Base-by-base conservation (phyloP, 2,888 invertebrate species). In the Salticus scenicus region DNA sequence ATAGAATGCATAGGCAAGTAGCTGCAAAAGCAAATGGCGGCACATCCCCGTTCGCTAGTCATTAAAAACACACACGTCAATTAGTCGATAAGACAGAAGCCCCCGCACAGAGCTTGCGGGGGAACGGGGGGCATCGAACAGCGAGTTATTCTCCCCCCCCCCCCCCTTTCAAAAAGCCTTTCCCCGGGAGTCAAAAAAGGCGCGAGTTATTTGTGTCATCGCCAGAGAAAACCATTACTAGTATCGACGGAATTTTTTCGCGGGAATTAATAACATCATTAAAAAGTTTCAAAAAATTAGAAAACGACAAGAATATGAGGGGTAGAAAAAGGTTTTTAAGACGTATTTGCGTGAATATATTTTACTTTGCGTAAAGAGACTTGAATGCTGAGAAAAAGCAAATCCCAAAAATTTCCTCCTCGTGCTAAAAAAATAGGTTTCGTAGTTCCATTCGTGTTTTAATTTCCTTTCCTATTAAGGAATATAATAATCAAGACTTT, bases 31-130 rank as follows among this genome's bases (percentile, higher is more conserved):
- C 75, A 76, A 85, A 84, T 73, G 84, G 74, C 84, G 70, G 78
- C 28, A 75, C 79, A 74, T 73, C 83, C 75, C 83, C 83, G 77
- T 69, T 75, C 70, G 47, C 71, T 47, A 79, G 85, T 85, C 85
- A 85, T 85, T 85, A 85, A 85, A 85, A 85, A 85, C 85, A 86
- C 86, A 86, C 80, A 80, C 86, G 86, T 86, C 86, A 86, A 86
- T 86, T 86, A 86, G 86, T 86, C 86, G 86, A 86, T 86, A 86
- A 86, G 86, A 86, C 79, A 76, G 86, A 82, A 74, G 37, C 37
- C 41, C 66, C 72, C 73, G 71, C 66, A 47, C 69, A 27, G 67
- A 64, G 72, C 69, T 80, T 80, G 27, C 28, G 72, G 42, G 70
- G 37, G 71, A 57, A 66, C 24, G 63, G 33, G 47, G 57, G 69